Evolutionary conservation across 1,140 invertebrate genomes (phyloP).

Genomic region (Micrasema longulum): DNA sequence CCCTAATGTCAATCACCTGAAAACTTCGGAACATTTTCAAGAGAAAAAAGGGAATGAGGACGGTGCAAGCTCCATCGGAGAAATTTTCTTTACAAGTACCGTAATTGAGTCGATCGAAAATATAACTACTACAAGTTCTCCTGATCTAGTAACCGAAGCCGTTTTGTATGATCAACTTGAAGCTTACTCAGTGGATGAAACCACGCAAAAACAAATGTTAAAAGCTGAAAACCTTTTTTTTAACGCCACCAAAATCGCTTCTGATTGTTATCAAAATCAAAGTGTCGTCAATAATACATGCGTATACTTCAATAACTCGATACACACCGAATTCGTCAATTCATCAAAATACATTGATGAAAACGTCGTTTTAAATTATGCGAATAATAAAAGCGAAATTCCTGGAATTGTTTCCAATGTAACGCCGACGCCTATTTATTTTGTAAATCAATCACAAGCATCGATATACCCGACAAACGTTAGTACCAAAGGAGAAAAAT

Average conservation of each 20-base stretch:
- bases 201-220: neutral
- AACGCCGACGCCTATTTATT: neutral
- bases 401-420: neutral
- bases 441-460: neutral
- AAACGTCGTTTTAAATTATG: no score
- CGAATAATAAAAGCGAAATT: no score
- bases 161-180: slow-evolving; percentile 6
- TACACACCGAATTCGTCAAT: no score
- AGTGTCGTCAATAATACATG: neutral
- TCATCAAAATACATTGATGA: no score
- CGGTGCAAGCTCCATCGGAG: neutral
- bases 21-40: slow-evolving; percentile 16
- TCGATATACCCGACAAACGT: neutral
- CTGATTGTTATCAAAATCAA: slow-evolving; percentile 10
- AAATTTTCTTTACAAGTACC: neutral
- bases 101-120: slow-evolving; percentile 14
- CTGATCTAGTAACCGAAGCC: slow-evolving; percentile 17
- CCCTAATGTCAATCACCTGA: neutral
- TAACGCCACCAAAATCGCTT: neutral
- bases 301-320: no score
- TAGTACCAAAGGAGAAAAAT: neutral
- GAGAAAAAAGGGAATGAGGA: neutral
- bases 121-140: neutral
- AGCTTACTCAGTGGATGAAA: slow-evolving; percentile 1
- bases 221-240: slow-evolving; percentile 15